Evolutionary conservation across 2,888 invertebrate genomes (phyloP), one percentile per base, ranked within the genome.

Genomic region (Acrobasis repandana): DNA sequence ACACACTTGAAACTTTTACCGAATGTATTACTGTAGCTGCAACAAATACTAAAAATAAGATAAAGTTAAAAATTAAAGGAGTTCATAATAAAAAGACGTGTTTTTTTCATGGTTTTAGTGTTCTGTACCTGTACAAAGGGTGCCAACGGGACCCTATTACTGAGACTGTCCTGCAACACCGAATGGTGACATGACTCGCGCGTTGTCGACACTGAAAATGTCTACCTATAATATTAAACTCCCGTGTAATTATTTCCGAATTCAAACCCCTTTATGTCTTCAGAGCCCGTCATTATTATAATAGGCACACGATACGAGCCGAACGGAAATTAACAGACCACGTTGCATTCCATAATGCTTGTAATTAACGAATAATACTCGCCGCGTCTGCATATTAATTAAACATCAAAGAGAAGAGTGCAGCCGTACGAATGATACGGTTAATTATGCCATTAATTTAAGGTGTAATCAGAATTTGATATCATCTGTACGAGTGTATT

Each of bases 331-430:
- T 76, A 82, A 79, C 81, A 76, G 75, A 82, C 82, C 83, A 66
- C 80, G 80, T 75, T 77, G 82, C 80, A 82, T 81, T 79, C 77
- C 76, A 78, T 80, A 83, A 85, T 82, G 82, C 76, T 77, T 83
- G 82, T 86, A 86, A 87, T 88, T 87, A 88, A 83, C 80, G 81
- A 86, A 88, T 86, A 84, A 84, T 80, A 75, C 75, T 78, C 68
- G 72, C 68, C 70, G 67, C 69, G 76, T 73, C 69, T 75, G 77
- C 75, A 79, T 85, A 83, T 86, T 85, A 80, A 81, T 81, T 78
- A 74, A 72, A 76, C 79, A 81, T 83, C 82, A 83, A 82, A 81
- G 83, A 77, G 82, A 85, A 80, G 83, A 83, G 85, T 77, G 76
- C 81, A 79, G 71, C 79, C 80, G 70, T 80, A 80, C 75, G 79